phyloP scores from a whole-genome alignment of 2,797 vertebrate genomes.

The Aphelocoma californica region DNA sequence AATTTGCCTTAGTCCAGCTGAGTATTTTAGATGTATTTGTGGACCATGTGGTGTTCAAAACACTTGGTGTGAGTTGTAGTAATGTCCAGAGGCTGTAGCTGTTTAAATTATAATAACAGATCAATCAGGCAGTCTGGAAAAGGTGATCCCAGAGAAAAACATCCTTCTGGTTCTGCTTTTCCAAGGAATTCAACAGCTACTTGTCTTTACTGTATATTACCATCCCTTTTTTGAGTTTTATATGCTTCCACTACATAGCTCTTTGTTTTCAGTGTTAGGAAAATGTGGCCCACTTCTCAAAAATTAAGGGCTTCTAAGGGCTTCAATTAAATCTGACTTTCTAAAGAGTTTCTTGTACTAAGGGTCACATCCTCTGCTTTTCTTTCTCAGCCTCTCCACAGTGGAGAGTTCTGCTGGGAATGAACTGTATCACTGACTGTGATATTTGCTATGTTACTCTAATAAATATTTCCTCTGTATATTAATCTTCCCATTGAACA shows the following conservation, averaged over 20 bases:
- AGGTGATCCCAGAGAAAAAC: neutral
- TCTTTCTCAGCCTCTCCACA: neutral
- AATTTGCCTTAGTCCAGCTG: neutral
- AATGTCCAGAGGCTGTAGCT: neutral
- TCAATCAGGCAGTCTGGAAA: neutral
- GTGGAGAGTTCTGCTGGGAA: neutral
- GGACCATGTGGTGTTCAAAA: neutral
- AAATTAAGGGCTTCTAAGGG: neutral
- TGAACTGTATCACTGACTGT: neutral
- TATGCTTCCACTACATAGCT: neutral
- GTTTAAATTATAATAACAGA: neutral
- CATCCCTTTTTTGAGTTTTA: neutral
- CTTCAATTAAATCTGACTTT: neutral
- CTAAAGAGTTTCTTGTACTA: neutral
- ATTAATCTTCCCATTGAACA: fast-evolving
- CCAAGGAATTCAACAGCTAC: neutral
- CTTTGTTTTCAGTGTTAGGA: neutral
- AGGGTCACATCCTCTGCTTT: neutral
- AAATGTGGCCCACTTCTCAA: neutral
- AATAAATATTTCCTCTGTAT: neutral
- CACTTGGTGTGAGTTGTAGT: neutral
- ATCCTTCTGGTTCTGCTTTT: neutral
- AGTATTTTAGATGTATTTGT: neutral
- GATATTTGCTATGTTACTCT: neutral
- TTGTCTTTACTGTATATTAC: neutral